These are phyloP conservation scores for Eidolon helvum DNA, from an alignment of 2,113 vertebrate species.

Conservation along the genomic window DNA sequence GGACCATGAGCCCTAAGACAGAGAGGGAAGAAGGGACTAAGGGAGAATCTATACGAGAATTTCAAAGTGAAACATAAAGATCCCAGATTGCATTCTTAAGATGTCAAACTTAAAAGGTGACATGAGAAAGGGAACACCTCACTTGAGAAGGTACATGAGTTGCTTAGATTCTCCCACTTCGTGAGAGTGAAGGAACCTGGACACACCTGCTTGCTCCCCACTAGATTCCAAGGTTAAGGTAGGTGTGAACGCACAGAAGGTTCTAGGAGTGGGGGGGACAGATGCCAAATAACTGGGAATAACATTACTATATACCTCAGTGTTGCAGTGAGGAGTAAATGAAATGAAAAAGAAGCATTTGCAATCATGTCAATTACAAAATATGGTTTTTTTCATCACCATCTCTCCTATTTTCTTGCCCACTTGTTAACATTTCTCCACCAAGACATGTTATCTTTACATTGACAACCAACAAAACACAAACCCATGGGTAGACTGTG, in stretches of 20 bases:
- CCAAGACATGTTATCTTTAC: background rate
- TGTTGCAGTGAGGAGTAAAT: background rate
- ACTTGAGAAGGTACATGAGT: background rate
- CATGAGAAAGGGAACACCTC: background rate
- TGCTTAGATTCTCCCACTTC: background rate
- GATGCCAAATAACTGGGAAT: background rate
- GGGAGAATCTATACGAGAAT: background rate
- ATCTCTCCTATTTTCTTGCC: background rate
- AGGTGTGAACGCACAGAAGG: background rate
- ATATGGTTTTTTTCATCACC: background rate
- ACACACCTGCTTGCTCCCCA: background rate
- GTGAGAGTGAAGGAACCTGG: background rate
- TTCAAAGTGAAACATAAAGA: background rate
- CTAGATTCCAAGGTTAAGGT: background rate
- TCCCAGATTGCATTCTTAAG: background rate
- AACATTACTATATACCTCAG: background rate
- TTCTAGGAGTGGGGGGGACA: background rate
- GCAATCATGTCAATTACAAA: background rate
- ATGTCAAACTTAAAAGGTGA: background rate
- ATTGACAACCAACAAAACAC: background rate
- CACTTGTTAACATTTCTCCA: background rate
- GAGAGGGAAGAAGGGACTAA: background rate
- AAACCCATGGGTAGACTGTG: background rate
- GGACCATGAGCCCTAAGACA: background rate
- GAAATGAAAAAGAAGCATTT: background rate